Evolutionary conservation across 30 jellyfish, hydroid and myxozoan genomes (phyloP), one percentile per base, ranked within the genome.

Genomic region (Clytia hemisphaerica): DNA sequence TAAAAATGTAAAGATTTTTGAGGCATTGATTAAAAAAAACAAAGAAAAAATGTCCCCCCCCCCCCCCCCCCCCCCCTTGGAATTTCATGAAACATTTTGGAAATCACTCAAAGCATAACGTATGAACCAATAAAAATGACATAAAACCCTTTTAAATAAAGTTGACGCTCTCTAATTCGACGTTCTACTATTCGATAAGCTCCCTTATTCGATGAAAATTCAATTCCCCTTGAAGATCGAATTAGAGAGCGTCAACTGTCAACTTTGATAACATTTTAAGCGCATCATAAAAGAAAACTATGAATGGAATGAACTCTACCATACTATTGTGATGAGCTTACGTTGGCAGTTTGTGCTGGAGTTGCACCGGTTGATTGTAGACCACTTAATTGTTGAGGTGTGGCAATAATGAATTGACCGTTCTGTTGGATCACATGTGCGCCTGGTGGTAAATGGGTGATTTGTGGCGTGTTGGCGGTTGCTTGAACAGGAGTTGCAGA

Each of bases 401-500:
- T 15, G 37, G 78, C 78, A 32, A 65, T 65, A 2, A 65, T 42
- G 28, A 65, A 29, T 37, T 65, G 78, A 10, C 78, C 78, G 42
- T 57, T 57, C 42, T 65, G 67, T 28, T 65, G 78, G 38, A 65
- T 65, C 22, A 65, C 18, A 4, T 45, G 65, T 36, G 78, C 67
- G 6, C 78, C 78, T 32, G 67, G 69, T 14, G 78, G 78, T 29
- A 65, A 44, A 25, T 65, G 78, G 0, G 71, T 45, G 32, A 65
- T 65, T 65, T 65, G 78, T 16, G 76, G 33, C 42, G 62, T 25
- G 1, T 51, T 51, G 7, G 73, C 29, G 4, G 70, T 3, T 21
- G 70, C 53, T 57, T 37, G 25, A 28, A 29, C 70, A 5, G 70
- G 12, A 5, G 36, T n/a, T 57, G 27, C 25, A n/a, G n/a, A n/a